These are phyloP conservation scores for Lamellibrachia satsuma DNA, from an alignment of 2,888 invertebrate genomes.

Conservation along the genomic window DNA sequence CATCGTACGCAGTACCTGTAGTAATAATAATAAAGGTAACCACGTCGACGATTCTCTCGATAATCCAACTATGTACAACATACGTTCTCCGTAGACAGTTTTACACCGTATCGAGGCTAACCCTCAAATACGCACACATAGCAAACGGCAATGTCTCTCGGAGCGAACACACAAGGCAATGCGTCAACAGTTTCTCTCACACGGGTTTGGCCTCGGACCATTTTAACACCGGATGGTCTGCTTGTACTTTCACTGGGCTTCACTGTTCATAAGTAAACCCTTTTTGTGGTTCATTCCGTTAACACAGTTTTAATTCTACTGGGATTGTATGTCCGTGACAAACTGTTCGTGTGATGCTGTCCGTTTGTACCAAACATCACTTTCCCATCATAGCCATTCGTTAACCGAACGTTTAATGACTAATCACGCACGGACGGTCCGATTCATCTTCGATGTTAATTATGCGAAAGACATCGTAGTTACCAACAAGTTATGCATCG, in stretches of 20 bases:
- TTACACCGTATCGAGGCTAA: neutral
- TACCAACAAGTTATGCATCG: neutral
- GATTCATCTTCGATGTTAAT: neutral
- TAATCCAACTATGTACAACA: neutral
- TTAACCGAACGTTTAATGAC: neutral
- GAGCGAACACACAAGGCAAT: neutral
- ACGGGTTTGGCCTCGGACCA: neutral
- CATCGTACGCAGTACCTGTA: neutral
- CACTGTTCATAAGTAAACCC: neutral
- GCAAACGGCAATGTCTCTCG: neutral
- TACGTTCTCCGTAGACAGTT: neutral
- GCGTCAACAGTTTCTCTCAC: neutral
- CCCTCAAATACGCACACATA: neutral
- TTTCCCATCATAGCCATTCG: neutral
- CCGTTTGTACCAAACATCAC: neutral
- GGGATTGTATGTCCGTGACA: neutral
- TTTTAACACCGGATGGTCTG: neutral
- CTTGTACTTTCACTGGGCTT: neutral
- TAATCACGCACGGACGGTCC: neutral
- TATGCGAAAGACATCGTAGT: slow-evolving; percentile 13
- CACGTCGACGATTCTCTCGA: neutral
- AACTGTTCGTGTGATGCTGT: neutral
- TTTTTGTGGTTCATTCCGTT: neutral
- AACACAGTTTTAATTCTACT: neutral
- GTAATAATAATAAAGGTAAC: neutral